phyloP scores from a whole-genome alignment of 35 echinoderm and acorn worm species.

The Antedon bifida region DNA sequence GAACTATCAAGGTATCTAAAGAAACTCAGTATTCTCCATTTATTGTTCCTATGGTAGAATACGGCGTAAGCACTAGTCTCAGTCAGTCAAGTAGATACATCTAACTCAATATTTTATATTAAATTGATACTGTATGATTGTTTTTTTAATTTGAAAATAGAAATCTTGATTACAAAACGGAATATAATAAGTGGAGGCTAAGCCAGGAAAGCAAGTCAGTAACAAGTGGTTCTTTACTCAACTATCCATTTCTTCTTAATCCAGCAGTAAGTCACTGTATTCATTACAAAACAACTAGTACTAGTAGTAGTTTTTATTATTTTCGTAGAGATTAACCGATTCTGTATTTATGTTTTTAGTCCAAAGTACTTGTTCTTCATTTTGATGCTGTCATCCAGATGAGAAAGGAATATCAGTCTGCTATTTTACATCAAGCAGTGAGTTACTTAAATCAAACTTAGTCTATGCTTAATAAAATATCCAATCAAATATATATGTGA shows the following conservation, averaged over 20 bases:
- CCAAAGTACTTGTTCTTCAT: constrained; percentile 86
- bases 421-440: constrained; percentile 98
- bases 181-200: constrained; percentile 39
- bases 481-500: too few relatives aligned
- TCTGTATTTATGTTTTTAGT: constrained; percentile 36
- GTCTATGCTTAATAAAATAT: too few relatives aligned
- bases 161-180: constrained; percentile 43
- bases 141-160: not conserved
- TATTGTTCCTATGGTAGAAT: too few relatives aligned
- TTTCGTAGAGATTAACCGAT: too few relatives aligned
- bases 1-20: constrained; percentile 66
- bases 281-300: too few relatives aligned
- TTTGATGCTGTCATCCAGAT: constrained; percentile 92
- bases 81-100: too few relatives aligned
- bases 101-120: too few relatives aligned
- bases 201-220: not conserved
- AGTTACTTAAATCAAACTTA: constrained; percentile 17
- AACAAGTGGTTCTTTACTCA: constrained; percentile 32
- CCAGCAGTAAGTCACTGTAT: constrained; percentile 51
- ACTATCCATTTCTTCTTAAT: constrained; percentile 74
- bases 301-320: not conserved
- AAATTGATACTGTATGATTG: not conserved
- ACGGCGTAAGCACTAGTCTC: too few relatives aligned
- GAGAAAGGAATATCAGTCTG: constrained; percentile 88
- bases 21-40: too few relatives aligned